Evolutionary conservation across 2,888 invertebrate species (phyloP), one percentile per base, ranked within the genome.

Genomic region (Eumerus sabulonum): DNA sequence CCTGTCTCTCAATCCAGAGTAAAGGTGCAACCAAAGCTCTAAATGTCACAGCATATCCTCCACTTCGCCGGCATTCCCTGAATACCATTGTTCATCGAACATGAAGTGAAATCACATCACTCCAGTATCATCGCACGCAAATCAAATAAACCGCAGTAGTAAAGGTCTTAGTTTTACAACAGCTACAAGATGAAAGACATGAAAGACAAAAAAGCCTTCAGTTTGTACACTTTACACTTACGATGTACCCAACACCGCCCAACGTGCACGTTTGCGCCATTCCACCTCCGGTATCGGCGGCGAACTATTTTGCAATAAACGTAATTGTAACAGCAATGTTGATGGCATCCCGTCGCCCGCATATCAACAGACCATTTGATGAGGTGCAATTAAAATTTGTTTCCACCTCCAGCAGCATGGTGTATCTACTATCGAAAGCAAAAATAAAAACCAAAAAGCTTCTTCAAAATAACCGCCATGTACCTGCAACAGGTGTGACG

Each of bases 101-200:
- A 47, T 59, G 57, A 54, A 64, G 59, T 54, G 36, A 72, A 45
- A 71, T 71, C 64, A 27, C 27, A 27, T 27, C 27, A 38, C 60
- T 18, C 9, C 40, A 2, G 27, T 53, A 59, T 66, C 76, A 72
- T 62, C 64, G 57, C 66, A 72, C 66, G 56, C 66, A 56, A 66
- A 62, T 66, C 60, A 62, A 53, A 17, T 56, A 48, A 62, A 62
- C 50, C 42, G 12, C 42, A 68, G 62, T 27, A 17, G 67, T 36
- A 74, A 74, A 76, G 74, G 74, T 76, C 68, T 56, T 16, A 63
- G 68, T 63, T 76, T 76, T 76, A 76, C 74, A 76, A 51, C 56
- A 13, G 13, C 48, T 56, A 19, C 40, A 48, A 27, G 18, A 27
- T 7, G 7, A 27, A 2, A 27, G 27, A 27, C 27, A 27, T 27